Conservation (phyloP, 64 coral and sea anemone genomes). For the Actinia equina region DNA sequence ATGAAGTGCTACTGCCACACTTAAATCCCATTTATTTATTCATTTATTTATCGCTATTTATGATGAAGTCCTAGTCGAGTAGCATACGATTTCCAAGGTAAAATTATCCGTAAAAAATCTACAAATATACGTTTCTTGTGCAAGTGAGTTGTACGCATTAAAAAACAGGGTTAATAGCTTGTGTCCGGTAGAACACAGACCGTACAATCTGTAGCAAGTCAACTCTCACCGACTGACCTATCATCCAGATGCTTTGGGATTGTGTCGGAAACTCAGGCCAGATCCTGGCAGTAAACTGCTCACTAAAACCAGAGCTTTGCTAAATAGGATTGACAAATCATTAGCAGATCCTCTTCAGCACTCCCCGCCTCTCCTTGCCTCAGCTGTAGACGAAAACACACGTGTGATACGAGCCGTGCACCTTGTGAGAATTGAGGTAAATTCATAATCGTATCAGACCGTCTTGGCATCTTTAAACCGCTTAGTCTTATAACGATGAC, state of each 20-base stretch:
- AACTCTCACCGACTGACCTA: not conserved
- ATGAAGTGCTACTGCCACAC: too few relatives aligned
- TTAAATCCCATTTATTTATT: too few relatives aligned
- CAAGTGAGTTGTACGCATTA: not conserved
- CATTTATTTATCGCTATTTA: too few relatives aligned
- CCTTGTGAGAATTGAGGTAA: not conserved
- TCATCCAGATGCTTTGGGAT: not conserved
- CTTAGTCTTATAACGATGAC: not conserved
- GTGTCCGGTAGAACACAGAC: not conserved
- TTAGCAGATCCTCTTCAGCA: not conserved
- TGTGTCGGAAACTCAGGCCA: not conserved
- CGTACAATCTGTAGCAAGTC: not conserved
- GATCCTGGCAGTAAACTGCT: not conserved
- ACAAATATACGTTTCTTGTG: not conserved
- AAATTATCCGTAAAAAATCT: too few relatives aligned
- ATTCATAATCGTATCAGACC: not conserved
- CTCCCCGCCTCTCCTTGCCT: not conserved
- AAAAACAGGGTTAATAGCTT: not conserved
- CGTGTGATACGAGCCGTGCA: not conserved
- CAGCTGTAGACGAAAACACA: not conserved
- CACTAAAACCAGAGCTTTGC: not conserved
- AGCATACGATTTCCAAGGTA: too few relatives aligned
- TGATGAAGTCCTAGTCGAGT: too few relatives aligned
- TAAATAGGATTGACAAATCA: not conserved
- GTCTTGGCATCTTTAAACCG: not conserved